phyloP scores from a whole-genome alignment of 2,888 invertebrate genomes.

The Esperia sulphurella region DNA sequence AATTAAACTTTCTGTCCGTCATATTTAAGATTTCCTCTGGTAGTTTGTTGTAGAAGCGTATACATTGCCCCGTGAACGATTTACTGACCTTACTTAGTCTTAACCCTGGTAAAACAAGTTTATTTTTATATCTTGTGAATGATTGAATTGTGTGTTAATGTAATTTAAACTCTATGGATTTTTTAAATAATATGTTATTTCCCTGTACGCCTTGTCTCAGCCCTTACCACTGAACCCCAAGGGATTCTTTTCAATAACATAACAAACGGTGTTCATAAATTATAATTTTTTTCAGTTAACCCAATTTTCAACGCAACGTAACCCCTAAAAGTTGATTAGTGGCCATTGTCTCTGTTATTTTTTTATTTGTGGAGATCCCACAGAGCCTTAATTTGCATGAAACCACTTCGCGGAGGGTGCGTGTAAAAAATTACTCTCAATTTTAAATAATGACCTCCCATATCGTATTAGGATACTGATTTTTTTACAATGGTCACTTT shows the following conservation, averaged over 20 bases:
- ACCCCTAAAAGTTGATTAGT: neutral
- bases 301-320: neutral
- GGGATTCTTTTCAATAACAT: neutral
- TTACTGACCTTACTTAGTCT: no score
- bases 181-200: no score
- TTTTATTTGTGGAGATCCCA: neutral
- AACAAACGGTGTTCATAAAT: neutral
- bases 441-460: constrained; percentile 13
- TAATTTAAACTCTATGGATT: no score
- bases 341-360: neutral
- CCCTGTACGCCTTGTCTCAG: no score
- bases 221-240: neutral
- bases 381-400: constrained; percentile 4
- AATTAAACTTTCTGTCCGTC: no score
- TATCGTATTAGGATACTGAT: constrained; percentile 12
- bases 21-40: no score
- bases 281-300: neutral
- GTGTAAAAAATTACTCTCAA: constrained; percentile 13
- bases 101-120: no score
- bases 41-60: no score
- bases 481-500: constrained; percentile 11
- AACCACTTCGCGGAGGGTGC: constrained; percentile 3
- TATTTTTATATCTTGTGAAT: no score
- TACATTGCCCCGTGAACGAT: no score
- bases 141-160: no score